These are phyloP conservation scores for Andricus curvator DNA, from an alignment of 2,888 invertebrate species.

Conservation along the genomic window DNA sequence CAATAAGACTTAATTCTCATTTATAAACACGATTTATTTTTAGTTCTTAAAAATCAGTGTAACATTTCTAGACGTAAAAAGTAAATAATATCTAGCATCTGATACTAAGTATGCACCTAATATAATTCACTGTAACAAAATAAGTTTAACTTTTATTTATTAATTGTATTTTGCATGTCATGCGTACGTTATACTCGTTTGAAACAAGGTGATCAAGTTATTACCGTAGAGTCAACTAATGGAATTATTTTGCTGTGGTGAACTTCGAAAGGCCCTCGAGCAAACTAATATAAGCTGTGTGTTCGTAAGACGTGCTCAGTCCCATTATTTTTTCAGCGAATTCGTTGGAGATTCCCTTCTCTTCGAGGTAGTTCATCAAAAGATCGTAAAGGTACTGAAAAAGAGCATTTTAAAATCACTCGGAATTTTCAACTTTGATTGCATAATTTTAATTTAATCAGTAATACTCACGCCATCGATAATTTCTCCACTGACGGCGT, in stretches of 20 bases:
- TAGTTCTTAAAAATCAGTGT: slow-evolving; percentile 20
- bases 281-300: slow-evolving; percentile 92
- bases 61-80: slow-evolving; percentile 14
- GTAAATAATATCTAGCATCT: slow-evolving; percentile 7
- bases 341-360: slow-evolving; percentile 95
- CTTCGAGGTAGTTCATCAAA: slow-evolving; percentile 96
- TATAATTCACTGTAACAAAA: slow-evolving; percentile 6
- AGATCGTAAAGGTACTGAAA: slow-evolving; percentile 95
- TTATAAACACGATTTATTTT: slow-evolving; percentile 36
- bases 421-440: not conserved
- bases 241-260: slow-evolving; percentile 83
- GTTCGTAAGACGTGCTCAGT: slow-evolving; percentile 95
- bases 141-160: not conserved
- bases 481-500: slow-evolving; percentile 95
- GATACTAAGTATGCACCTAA: slow-evolving; percentile 9
- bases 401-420: slow-evolving; percentile 38
- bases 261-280: slow-evolving; percentile 93
- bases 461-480: slow-evolving; percentile 91
- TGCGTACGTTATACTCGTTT: not conserved
- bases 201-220: not conserved
- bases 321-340: slow-evolving; percentile 94
- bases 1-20: too few relatives aligned
- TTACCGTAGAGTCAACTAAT: slow-evolving; percentile 16
- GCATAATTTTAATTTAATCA: slow-evolving; percentile 30
- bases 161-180: not conserved